These are phyloP conservation scores for Lindbergichthys nudifrons DNA, from an alignment of 2,797 vertebrate species.

Conservation along the genomic window DNA sequence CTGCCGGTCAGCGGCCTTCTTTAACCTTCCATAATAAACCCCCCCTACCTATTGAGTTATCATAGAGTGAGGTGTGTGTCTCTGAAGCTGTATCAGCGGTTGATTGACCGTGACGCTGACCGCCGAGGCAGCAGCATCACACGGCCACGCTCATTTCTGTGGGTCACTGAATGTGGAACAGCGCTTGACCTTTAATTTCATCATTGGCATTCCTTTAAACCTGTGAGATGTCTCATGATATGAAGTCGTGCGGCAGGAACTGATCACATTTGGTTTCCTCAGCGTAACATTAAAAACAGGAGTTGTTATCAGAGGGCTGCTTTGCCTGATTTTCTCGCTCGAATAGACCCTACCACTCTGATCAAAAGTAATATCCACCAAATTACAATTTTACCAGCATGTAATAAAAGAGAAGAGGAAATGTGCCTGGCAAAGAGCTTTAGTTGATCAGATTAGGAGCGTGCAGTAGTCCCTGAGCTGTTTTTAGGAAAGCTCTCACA, in stretches of 20 bases:
- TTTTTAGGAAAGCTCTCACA: slow-evolving; percentile 42
- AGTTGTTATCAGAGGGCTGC: slow-evolving; percentile 20
- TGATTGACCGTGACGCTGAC: slow-evolving; percentile 72
- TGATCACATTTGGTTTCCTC: slow-evolving; percentile 31
- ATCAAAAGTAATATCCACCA: slow-evolving; percentile 20
- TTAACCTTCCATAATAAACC: slow-evolving; percentile 52
- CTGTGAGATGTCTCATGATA: slow-evolving; percentile 31
- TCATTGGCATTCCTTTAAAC: slow-evolving; percentile 24
- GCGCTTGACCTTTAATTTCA: slow-evolving; percentile 63
- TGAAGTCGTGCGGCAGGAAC: slow-evolving; percentile 21
- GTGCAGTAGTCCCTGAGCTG: not conserved
- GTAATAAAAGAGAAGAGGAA: slow-evolving; percentile 29
- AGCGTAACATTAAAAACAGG: slow-evolving; percentile 11
- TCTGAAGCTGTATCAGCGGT: slow-evolving; percentile 61
- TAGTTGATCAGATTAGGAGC: slow-evolving; percentile 28
- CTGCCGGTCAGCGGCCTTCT: slow-evolving; percentile 57
- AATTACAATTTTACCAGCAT: slow-evolving; percentile 24
- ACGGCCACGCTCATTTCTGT: slow-evolving; percentile 39
- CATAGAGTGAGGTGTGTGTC: slow-evolving; percentile 59
- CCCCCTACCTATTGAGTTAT: slow-evolving; percentile 64
- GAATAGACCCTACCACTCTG: slow-evolving; percentile 1
- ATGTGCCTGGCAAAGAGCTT: slow-evolving; percentile 13
- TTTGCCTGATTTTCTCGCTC: slow-evolving; percentile 8
- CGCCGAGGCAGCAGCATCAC: slow-evolving; percentile 33
- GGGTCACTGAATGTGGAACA: slow-evolving; percentile 42